These are phyloP conservation scores for Augochlora pura DNA, from an alignment of 1,140 invertebrate genomes.

Conservation along the genomic window DNA sequence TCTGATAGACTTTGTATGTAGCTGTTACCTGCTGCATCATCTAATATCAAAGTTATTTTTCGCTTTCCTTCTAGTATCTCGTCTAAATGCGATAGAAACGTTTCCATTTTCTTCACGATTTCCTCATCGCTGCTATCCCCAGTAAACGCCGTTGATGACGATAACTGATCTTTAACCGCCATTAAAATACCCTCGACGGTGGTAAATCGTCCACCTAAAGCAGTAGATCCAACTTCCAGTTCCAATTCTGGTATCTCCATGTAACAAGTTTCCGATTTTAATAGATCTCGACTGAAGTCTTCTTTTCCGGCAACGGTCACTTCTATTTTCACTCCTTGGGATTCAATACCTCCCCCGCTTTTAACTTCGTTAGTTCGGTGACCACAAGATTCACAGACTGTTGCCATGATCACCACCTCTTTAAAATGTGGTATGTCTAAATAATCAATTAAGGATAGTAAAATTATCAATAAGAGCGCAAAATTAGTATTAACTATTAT, in stretches of 20 bases:
- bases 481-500: neutral
- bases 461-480: neutral
- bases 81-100: conserved; percentile 87
- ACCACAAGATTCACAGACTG: conserved; percentile 94
- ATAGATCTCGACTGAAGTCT: conserved; percentile 95
- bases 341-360: conserved; percentile 94
- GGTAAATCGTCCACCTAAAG: conserved; percentile 96
- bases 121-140: conserved; percentile 86
- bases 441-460: conserved; percentile 59
- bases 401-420: conserved; percentile 98
- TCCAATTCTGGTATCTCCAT: conserved; percentile 95
- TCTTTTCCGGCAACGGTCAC: conserved; percentile 86
- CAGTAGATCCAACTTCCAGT: conserved; percentile 90
- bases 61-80: conserved; percentile 85
- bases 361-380: conserved; percentile 97
- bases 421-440: conserved; percentile 97
- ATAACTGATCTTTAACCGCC: conserved; percentile 86
- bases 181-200: conserved; percentile 93
- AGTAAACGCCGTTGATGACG: conserved; percentile 84
- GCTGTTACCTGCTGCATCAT: conserved; percentile 98
- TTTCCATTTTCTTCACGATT: conserved; percentile 81
- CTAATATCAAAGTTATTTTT: conserved; percentile 90
- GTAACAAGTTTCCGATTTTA: conserved; percentile 97
- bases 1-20: conserved; percentile 94
- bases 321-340: conserved; percentile 89